Evolutionary conservation across 2,797 vertebrate species (phyloP).

Genomic region (Synanceia verrucosa): DNA sequence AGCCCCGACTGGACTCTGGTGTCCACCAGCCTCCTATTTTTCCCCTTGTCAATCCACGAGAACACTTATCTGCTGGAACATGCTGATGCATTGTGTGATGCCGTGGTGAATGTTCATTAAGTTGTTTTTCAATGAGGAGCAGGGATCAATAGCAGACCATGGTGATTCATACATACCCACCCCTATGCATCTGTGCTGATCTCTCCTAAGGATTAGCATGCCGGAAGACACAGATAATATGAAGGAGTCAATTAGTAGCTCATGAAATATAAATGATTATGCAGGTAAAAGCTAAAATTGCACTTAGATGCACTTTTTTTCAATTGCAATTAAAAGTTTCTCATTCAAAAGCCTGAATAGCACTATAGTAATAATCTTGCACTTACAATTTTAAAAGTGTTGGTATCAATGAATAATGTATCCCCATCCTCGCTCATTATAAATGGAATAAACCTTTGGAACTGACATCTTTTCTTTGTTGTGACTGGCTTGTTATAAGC

Average conservation of each 20-base stretch:
- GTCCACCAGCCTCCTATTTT: conserved; percentile 68
- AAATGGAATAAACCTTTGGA: conserved; percentile 28
- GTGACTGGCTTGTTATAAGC: conserved; percentile 35
- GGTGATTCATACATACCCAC: conserved; percentile 64
- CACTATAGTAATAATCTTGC: conserved; percentile 9
- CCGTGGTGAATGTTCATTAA: conserved; percentile 82
- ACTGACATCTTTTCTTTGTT: conserved; percentile 23
- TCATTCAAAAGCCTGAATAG: conserved; percentile 19
- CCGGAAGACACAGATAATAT: conserved; percentile 52
- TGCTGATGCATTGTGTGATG: conserved; percentile 76
- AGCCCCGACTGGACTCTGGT: conserved; percentile 66
- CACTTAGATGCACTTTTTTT: conserved; percentile 13
- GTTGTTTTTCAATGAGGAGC: conserved; percentile 80
- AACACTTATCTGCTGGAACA: conserved; percentile 80
- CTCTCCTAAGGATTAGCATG: conserved; percentile 52
- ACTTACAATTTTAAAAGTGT: conserved; percentile 23
- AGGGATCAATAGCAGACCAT: conserved; percentile 70
- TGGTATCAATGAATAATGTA: conserved; percentile 19
- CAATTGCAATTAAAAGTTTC: conserved; percentile 31
- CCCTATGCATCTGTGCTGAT: conserved; percentile 47
- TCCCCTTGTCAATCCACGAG: conserved; percentile 71
- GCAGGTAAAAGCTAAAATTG: conserved; percentile 50
- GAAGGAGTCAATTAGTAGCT: conserved; percentile 63
- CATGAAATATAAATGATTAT: conserved; percentile 66
- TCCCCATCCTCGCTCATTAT: conserved; percentile 6